These are phyloP conservation scores for Alauda arvensis DNA, from an alignment of 2,797 vertebrate species.

Conservation along the genomic window DNA sequence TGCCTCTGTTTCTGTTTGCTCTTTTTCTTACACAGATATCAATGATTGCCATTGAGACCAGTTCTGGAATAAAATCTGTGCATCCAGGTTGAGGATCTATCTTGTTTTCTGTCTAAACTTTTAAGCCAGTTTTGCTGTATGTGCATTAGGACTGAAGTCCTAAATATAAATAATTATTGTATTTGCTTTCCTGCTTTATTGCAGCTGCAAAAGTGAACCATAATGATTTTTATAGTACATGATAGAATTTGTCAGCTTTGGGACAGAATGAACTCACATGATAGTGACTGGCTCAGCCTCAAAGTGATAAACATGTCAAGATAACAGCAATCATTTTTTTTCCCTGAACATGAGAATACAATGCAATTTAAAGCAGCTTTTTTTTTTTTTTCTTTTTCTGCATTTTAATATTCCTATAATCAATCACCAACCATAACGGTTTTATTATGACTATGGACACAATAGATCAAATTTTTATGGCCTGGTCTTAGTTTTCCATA, in stretches of 20 bases:
- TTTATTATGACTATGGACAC: conserved; percentile 54
- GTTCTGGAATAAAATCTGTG: background rate
- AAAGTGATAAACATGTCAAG: conserved; percentile 61
- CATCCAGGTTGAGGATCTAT: background rate
- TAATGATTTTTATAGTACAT: conserved; percentile 54
- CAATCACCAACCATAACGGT: conserved; percentile 21
- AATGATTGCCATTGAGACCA: background rate
- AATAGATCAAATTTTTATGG: conserved; percentile 51
- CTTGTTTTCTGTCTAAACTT: background rate
- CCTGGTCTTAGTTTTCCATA: conserved; percentile 47
- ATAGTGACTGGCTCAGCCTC: conserved; percentile 39
- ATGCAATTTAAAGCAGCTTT: conserved; percentile 19
- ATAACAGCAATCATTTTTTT: conserved; percentile 41
- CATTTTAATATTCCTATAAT: conserved; percentile 55
- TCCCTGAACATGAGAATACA: background rate
- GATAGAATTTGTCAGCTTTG: conserved; percentile 57
- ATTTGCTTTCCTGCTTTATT: conserved; percentile 45
- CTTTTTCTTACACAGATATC: background rate
- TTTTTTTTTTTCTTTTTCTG: background rate
- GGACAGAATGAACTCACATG: conserved; percentile 41
- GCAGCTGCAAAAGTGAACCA: conserved; percentile 37
- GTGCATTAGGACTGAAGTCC: background rate
- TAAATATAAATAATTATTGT: conserved; percentile 34
- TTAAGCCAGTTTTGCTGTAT: background rate
- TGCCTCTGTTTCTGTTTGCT: background rate